Conservation (phyloP, 2,113 vertebrate species). For the Cottus gobio region DNA sequence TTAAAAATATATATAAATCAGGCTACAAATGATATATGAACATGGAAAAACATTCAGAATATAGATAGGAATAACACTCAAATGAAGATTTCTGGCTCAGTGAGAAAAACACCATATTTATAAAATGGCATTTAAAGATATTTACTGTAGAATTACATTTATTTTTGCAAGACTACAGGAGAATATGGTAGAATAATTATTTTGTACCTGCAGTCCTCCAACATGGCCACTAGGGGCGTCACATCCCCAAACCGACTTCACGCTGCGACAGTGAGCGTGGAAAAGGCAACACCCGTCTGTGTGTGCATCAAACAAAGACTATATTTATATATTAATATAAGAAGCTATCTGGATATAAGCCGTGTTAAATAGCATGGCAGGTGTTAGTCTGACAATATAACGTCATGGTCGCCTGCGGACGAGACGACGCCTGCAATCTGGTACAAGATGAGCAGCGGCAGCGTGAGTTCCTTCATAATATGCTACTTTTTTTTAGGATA, state of each 20-base stretch:
- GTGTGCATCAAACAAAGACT: background rate
- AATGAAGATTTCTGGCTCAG: no score
- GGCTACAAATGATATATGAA: no score
- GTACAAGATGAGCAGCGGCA: conserved; percentile 68
- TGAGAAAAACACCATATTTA: no score
- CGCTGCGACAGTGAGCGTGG: background rate
- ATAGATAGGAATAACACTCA: no score
- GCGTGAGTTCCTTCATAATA: conserved; percentile 41
- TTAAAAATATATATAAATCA: no score
- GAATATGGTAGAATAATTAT: no score
- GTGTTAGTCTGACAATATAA: background rate
- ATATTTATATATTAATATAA: no score
- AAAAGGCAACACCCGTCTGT: conserved; percentile 48
- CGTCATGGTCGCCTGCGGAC: conserved; percentile 6
- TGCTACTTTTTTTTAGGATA: background rate
- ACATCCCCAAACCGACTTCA: background rate
- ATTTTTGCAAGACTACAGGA: no score
- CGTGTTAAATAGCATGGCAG: background rate
- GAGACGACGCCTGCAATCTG: conserved; percentile 11
- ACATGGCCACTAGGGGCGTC: conserved; percentile 39
- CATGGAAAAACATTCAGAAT: no score
- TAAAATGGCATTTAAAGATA: no score
- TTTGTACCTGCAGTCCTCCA: background rate
- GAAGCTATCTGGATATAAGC: background rate
- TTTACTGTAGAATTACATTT: no score